Percentiles rank a stretch among this genome's conserved stretches.
phyloP scores from a whole-genome alignment of 30 jellyfish, hydroid and myxozoan genomes.

The Morbakka virulenta region DNA sequence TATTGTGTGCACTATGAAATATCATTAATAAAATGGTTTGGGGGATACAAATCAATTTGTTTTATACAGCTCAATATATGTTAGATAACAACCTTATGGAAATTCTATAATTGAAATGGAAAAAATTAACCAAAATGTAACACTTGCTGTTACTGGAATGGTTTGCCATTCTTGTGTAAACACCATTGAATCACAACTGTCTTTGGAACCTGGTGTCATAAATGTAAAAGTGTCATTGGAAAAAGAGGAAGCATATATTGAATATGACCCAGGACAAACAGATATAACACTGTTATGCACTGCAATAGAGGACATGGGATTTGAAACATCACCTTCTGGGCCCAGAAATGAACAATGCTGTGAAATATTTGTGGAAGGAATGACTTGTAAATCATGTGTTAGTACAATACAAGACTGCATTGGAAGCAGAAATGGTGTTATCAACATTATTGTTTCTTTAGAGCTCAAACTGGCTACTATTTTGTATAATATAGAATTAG shows the following conservation, averaged over 20 bases:
- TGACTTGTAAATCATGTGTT: slow-evolving; percentile 96
- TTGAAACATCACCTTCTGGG: slow-evolving; percentile 49
- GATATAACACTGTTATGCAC: slow-evolving; percentile 38
- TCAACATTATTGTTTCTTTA: slow-evolving; percentile 62
- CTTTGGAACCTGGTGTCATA: slow-evolving; percentile 62
- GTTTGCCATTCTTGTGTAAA: slow-evolving; percentile 79
- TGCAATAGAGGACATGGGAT: slow-evolving; percentile 85
- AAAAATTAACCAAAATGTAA: background rate
- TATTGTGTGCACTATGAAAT: too few relatives aligned
- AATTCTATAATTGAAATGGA: too few relatives aligned
- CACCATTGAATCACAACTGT: slow-evolving; percentile 62
- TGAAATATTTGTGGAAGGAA: slow-evolving; percentile 83
- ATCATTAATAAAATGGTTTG: too few relatives aligned
- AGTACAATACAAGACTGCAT: slow-evolving; percentile 70
- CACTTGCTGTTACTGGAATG: slow-evolving; percentile 67
- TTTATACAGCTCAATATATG: too few relatives aligned
- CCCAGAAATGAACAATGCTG: background rate
- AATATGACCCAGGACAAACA: slow-evolving; percentile 63
- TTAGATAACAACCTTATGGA: too few relatives aligned
- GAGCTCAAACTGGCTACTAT: slow-evolving; percentile 71
- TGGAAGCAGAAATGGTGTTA: slow-evolving; percentile 75
- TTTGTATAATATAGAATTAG: slow-evolving; percentile 28
- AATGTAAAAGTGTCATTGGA: slow-evolving; percentile 59
- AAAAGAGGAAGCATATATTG: slow-evolving; percentile 61
- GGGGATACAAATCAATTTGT: too few relatives aligned